A percentile compares a stretch with the other conserved stretches of the same genome.
Conservation (phyloP, 2,888 invertebrate species). For the Clanis bilineata region DNA sequence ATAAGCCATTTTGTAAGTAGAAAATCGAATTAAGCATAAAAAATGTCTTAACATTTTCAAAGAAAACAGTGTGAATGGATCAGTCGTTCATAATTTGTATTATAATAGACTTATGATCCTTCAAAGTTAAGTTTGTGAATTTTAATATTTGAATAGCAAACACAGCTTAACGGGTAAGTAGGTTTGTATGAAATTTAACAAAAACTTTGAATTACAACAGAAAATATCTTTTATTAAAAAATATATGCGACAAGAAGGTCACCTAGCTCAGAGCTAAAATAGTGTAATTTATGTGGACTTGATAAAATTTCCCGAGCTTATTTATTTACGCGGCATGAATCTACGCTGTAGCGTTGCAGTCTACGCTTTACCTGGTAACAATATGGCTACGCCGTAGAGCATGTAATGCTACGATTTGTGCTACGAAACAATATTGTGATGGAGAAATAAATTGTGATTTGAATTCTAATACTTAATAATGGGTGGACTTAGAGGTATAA, state of each 20-base stretch:
- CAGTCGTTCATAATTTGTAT: too few relatives aligned
- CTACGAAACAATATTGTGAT: not conserved
- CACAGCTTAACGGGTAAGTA: too few relatives aligned
- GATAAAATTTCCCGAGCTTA: not conserved
- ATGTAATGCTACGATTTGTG: not conserved
- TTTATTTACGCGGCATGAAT: not conserved
- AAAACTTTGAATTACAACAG: too few relatives aligned
- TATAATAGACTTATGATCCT: too few relatives aligned
- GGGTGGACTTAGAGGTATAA: too few relatives aligned
- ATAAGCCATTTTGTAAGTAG: not conserved
- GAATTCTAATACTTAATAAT: too few relatives aligned
- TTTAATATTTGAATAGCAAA: too few relatives aligned
- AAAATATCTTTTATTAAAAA: too few relatives aligned
- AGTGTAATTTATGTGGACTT: not conserved
- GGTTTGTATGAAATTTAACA: too few relatives aligned
- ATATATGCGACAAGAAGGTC: too few relatives aligned
- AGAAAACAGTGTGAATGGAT: not conserved
- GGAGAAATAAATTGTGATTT: not conserved
- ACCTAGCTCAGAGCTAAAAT: not conserved
- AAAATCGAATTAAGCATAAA: not conserved
- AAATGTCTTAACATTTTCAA: not conserved
- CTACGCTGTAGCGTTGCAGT: not conserved
- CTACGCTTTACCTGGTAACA: not conserved
- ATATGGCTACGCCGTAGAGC: not conserved
- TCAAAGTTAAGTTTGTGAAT: too few relatives aligned